These are phyloP conservation scores for Clarias gariepinus DNA, from an alignment of 2,113 vertebrate genomes.

Conservation along the genomic window DNA sequence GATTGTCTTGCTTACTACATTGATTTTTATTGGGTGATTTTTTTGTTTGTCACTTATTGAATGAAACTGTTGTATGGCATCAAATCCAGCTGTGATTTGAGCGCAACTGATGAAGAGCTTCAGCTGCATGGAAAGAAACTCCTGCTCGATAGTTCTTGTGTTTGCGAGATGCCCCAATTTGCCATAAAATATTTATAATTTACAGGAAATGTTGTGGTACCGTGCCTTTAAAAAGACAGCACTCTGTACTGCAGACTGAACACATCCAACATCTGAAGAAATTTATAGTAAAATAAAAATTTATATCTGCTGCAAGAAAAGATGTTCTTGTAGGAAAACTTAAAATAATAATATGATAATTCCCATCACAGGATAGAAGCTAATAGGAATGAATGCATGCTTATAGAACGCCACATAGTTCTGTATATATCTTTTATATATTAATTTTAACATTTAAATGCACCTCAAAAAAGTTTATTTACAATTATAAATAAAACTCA, in stretches of 20 bases:
- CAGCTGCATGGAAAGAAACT: not conserved
- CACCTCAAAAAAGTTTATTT: not conserved
- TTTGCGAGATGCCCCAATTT: not conserved
- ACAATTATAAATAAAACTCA: not conserved
- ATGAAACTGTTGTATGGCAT: not conserved
- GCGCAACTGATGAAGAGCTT: not conserved
- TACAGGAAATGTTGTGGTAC: not conserved
- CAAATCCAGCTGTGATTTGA: conserved; percentile 16
- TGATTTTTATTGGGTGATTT: not conserved
- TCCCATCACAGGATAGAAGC: not conserved
- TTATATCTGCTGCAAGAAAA: not conserved
- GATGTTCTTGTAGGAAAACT: not conserved
- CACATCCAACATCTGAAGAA: not conserved
- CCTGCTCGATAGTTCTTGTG: not conserved
- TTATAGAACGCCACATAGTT: not conserved
- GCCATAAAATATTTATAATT: not conserved
- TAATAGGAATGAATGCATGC: not conserved
- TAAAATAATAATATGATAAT: not conserved
- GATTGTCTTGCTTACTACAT: not conserved
- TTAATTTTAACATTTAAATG: not conserved
- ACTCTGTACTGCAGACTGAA: not conserved
- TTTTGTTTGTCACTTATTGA: not conserved
- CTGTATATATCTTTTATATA: not conserved
- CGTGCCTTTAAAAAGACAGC: not conserved
- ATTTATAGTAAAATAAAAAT: not conserved